phyloP scores from a whole-genome alignment of 2,113 vertebrate genomes.

The Apaloderma vittatum region DNA sequence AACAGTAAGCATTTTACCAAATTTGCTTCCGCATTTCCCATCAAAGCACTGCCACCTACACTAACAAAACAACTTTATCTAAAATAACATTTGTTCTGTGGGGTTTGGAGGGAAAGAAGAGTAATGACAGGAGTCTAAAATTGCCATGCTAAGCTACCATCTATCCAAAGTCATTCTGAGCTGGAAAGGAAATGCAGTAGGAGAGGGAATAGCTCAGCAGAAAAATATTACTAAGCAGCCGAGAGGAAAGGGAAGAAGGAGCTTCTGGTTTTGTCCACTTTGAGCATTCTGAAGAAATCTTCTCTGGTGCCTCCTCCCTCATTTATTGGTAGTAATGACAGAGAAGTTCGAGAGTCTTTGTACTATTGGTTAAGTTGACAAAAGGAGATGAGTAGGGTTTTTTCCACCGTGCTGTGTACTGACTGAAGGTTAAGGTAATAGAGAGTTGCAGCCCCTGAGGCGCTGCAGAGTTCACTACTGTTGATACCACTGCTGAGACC shows the following conservation, averaged over 20 bases:
- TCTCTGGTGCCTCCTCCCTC: not conserved
- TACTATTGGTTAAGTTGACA: not conserved
- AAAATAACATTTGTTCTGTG: not conserved
- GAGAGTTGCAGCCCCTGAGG: not conserved
- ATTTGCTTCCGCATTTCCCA: not conserved
- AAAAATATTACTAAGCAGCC: not conserved
- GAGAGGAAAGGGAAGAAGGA: not conserved
- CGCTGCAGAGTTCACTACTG: not conserved
- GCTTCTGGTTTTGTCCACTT: not conserved
- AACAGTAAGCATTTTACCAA: not conserved
- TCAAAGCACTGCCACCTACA: not conserved
- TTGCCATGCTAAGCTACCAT: not conserved
- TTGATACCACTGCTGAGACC: not conserved
- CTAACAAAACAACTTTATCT: not conserved
- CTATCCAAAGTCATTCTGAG: not conserved
- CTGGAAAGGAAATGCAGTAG: not conserved
- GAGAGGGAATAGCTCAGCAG: not conserved
- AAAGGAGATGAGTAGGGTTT: not conserved
- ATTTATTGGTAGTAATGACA: not conserved
- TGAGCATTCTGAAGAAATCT: not conserved
- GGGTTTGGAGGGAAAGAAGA: not conserved
- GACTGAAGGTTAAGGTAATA: not conserved
- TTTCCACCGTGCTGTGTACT: not conserved
- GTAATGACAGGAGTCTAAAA: not conserved
- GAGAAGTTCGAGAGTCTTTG: not conserved